phyloP scores from a whole-genome alignment of 92 coral and sea anemone genomes.

The Chrysogorgia sp. region DNA sequence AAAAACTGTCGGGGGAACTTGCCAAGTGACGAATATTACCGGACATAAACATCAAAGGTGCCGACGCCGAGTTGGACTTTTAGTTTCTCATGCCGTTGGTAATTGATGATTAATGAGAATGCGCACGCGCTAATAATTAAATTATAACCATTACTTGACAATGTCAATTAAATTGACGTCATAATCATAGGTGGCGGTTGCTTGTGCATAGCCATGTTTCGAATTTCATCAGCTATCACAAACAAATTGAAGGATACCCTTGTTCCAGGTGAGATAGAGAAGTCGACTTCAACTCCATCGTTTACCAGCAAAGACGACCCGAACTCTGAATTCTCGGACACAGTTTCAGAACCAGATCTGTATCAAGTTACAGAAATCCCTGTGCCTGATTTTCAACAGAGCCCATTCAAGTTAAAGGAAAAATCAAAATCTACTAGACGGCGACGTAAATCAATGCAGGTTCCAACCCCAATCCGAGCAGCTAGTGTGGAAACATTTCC shows the following conservation, averaged over 20 bases:
- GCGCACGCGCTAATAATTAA: background rate
- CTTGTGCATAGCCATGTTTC: conserved; percentile 16
- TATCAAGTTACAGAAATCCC: background rate
- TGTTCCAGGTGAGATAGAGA: conserved; percentile 10
- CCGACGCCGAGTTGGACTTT: too few species aligned
- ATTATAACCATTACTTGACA: background rate
- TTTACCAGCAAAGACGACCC: background rate
- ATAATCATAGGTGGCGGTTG: background rate
- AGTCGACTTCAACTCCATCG: conserved; percentile 17
- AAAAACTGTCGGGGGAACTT: too few species aligned
- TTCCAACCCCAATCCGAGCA: background rate
- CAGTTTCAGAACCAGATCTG: conserved; percentile 33
- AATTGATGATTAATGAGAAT: too few species aligned
- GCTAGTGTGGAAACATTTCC: background rate
- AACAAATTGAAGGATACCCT: background rate
- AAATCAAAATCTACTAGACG: background rate
- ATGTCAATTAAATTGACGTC: conserved; percentile 22
- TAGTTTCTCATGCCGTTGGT: too few species aligned
- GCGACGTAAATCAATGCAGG: background rate
- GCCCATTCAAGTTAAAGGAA: conserved; percentile 10
- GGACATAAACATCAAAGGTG: too few species aligned
- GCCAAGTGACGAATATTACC: too few species aligned
- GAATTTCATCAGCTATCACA: conserved; percentile 3
- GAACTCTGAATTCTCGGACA: conserved; percentile 9
- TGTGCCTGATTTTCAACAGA: background rate